Conservation (phyloP, 2,888 invertebrate genomes). For the Philhelius pedissequus region DNA sequence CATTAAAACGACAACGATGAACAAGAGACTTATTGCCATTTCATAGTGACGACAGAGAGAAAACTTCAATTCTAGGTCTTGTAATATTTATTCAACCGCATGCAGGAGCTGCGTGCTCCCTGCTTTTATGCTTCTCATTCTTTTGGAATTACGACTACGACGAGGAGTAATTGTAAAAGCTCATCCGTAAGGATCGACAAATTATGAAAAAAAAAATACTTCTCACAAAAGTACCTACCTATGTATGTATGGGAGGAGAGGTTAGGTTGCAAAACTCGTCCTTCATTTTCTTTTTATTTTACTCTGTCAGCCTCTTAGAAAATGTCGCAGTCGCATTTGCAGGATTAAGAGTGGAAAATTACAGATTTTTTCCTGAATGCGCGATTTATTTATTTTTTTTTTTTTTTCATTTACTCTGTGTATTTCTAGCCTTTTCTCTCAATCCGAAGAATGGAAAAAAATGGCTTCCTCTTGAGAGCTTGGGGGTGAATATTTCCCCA, state of each 20-base stretch:
- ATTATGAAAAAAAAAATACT: slow-evolving; percentile 50
- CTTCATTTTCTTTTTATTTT: slow-evolving; percentile 61
- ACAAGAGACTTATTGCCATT: slow-evolving; percentile 59
- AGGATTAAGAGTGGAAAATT: slow-evolving; percentile 68
- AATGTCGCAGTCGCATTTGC: slow-evolving; percentile 69
- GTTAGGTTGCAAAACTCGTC: slow-evolving; percentile 44
- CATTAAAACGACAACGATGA: slow-evolving; percentile 62
- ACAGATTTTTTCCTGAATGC: slow-evolving; percentile 68
- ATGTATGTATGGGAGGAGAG: background rate
- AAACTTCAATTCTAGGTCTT: slow-evolving; percentile 63
- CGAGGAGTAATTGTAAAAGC: slow-evolving; percentile 66
- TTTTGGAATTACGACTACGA: slow-evolving; percentile 54
- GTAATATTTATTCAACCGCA: slow-evolving; percentile 67
- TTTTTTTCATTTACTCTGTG: slow-evolving; percentile 9
- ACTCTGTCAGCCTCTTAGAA: slow-evolving; percentile 56
- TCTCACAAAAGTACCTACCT: slow-evolving; percentile 23
- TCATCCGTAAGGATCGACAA: slow-evolving; percentile 68
- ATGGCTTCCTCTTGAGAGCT: slow-evolving; percentile 50
- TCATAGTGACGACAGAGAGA: slow-evolving; percentile 33
- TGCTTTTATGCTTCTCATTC: slow-evolving; percentile 62
- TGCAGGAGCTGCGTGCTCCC: slow-evolving; percentile 65
- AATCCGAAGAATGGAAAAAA: slow-evolving; percentile 61
- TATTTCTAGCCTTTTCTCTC: slow-evolving; percentile 40
- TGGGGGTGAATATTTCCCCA: slow-evolving; percentile 34
- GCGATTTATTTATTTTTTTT: slow-evolving; percentile 44